Evolutionary conservation across 2,888 invertebrate genomes (phyloP), one percentile per base, ranked within the genome.

Genomic region (Cyaniris semiargus): DNA sequence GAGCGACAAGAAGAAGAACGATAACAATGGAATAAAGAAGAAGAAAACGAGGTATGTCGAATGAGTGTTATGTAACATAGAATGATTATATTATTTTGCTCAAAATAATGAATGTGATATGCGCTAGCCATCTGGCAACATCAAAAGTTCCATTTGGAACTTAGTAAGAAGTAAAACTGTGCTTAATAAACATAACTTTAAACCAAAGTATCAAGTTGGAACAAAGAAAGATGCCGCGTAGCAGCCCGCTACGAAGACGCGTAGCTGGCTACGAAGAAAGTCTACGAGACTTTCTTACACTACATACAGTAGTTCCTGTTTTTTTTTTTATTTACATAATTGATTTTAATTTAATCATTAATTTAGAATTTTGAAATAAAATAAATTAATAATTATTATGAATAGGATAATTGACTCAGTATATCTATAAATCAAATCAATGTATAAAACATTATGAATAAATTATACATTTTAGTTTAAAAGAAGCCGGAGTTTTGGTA

Each of bases 1-100:
- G 83, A 97, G 97, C 85, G 96, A 96, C 77, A 96, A 96, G 89
- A 97, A 98, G 90, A 97, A 97, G 89, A 95, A 95, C 83, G 97
- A 97, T 87, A 97, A 97, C 84, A 97, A 97, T 87, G 97, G 97
- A 75, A 97, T 97, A 58, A 98, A 98, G 89, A 98, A 98, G 93
- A 98, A 98, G 91, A 98, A 98, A 93, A 98, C 98, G 77, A 97
- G 98, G 98, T 98, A 88, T 82, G 86, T 81, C 15, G 5, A 23
- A 6, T 27, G 15, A 31, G 1, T 34, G 18, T 34, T 23, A 31
- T 21, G 21, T 34, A 8, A 75, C 27, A 23, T 71, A 18, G 75
- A 23, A 15, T 27, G 1, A 27, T 27, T 66, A 4, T 15, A 66
- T 15, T 27, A 5, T 27, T 27, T 23, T 27, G 23, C 7, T 27